Conservation (phyloP, 2,797 vertebrate species). For the Sylvilagus floridanus region DNA sequence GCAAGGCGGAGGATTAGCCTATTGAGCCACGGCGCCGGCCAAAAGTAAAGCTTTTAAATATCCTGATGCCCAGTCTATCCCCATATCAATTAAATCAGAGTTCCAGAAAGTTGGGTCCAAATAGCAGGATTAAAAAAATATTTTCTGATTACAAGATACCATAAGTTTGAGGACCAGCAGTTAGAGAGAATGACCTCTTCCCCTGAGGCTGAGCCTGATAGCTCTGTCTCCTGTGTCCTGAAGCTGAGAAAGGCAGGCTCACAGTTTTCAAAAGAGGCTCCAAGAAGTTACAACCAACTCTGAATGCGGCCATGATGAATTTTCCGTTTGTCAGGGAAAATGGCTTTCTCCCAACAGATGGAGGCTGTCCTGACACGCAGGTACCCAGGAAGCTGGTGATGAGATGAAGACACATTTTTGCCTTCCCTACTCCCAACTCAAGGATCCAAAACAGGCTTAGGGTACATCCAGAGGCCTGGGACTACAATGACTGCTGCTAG, state of each 20-base stretch:
- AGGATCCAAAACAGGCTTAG: neutral
- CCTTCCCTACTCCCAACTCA: neutral
- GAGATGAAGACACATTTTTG: neutral
- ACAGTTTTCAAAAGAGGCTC: conserved; percentile 20
- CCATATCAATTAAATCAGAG: conserved; percentile 1
- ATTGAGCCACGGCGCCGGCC: too few relatives aligned
- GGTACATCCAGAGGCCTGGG: neutral
- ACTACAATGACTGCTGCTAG: neutral
- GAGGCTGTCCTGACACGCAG: conserved; percentile 2
- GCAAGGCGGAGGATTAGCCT: too few relatives aligned
- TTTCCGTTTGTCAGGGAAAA: conserved; percentile 28
- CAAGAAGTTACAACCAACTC: conserved; percentile 12
- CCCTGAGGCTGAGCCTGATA: neutral
- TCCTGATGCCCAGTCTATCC: neutral
- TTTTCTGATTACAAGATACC: neutral
- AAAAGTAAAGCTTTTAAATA: conserved; percentile 18
- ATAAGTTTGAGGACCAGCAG: neutral
- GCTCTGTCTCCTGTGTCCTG: neutral
- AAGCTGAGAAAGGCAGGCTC: conserved; percentile 36
- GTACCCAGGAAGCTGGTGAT: neutral
- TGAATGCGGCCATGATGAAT: neutral
- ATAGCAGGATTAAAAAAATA: neutral
- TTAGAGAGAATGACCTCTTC: neutral
- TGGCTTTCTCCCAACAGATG: conserved; percentile 18
- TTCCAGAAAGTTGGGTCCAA: neutral